Evolutionary conservation across 1,140 invertebrate species (phyloP).

Genomic region (Gonatopus flavifemur): DNA sequence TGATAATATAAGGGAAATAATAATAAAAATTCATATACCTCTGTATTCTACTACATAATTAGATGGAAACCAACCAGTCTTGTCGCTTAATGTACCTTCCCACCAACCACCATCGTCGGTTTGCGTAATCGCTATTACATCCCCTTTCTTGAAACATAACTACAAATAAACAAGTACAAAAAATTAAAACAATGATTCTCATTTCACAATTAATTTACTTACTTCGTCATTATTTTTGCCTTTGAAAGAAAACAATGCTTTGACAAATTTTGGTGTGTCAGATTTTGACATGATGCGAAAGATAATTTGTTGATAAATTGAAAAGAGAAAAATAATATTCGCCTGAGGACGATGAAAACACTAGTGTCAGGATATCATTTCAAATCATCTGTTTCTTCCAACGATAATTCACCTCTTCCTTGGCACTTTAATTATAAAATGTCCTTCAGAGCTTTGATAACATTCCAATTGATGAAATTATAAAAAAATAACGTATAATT

Average conservation of each 20-base stretch:
- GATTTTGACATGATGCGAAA: conserved; percentile 44
- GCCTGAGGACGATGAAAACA: too few relatives aligned
- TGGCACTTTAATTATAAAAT: background rate
- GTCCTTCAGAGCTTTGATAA: background rate
- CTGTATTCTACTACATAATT: conserved; percentile 94
- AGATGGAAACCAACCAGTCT: conserved; percentile 98
- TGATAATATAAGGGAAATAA: background rate
- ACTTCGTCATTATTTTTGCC: conserved; percentile 97
- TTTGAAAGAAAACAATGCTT: conserved; percentile 90
- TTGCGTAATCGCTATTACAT: conserved; percentile 91
- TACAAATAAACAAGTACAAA: conserved; percentile 52
- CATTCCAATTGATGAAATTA: background rate
- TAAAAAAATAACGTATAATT: background rate
- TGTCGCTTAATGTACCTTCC: conserved; percentile 93
- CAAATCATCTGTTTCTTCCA: too few relatives aligned
- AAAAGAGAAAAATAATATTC: too few relatives aligned
- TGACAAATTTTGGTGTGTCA: conserved; percentile 73
- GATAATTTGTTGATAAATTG: background rate
- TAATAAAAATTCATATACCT: conserved; percentile 36
- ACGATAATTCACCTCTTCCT: too few relatives aligned
- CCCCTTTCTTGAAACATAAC: conserved; percentile 94
- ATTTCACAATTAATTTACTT: conserved; percentile 32
- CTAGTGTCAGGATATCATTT: too few relatives aligned
- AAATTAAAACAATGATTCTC: conserved; percentile 12
- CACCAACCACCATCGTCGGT: conserved; percentile 93